Evolutionary conservation across 1,140 invertebrate species (phyloP).

Genomic region (Proales similis): DNA sequence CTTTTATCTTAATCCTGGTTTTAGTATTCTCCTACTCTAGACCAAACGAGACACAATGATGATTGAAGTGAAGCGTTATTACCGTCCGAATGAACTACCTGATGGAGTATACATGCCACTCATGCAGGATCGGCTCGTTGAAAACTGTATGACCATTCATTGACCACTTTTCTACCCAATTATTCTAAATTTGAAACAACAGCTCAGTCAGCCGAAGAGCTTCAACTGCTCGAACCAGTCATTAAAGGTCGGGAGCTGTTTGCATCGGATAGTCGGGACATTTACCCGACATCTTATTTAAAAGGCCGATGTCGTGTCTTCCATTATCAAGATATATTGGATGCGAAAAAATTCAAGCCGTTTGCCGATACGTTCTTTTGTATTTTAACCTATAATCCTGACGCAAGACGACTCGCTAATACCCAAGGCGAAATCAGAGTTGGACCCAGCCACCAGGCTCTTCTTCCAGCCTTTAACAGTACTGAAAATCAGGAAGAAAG

Average conservation of each 20-base stretch:
- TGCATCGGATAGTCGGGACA: conserved; percentile 34
- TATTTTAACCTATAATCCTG: conserved; percentile 59
- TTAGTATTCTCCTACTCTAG: conserved; percentile 43
- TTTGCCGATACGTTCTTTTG: conserved; percentile 55
- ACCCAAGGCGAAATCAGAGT: conserved; percentile 89
- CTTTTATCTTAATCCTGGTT: background rate
- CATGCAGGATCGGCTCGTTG: conserved; percentile 53
- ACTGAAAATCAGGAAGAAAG: conserved; percentile 66
- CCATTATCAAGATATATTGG: conserved; percentile 55
- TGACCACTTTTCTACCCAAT: background rate
- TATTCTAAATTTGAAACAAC: background rate
- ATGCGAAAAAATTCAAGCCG: conserved; percentile 44
- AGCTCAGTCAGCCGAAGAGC: conserved; percentile 31
- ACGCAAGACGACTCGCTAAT: conserved; percentile 63
- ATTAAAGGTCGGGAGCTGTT: conserved; percentile 38
- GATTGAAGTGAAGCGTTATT: conserved; percentile 57
- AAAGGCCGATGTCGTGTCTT: conserved; percentile 56
- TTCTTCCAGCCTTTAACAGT: conserved; percentile 69
- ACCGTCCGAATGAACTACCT: conserved; percentile 54
- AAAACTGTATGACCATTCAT: conserved; percentile 42
- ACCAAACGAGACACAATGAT: conserved; percentile 56
- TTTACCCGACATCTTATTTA: conserved; percentile 23
- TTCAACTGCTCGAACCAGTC: conserved; percentile 26
- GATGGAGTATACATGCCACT: conserved; percentile 57
- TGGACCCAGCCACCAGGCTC: conserved; percentile 82